Evolutionary conservation across 2,888 invertebrate species (phyloP), one percentile per base, ranked within the genome.

Genomic region (Endomychus coccineus): DNA sequence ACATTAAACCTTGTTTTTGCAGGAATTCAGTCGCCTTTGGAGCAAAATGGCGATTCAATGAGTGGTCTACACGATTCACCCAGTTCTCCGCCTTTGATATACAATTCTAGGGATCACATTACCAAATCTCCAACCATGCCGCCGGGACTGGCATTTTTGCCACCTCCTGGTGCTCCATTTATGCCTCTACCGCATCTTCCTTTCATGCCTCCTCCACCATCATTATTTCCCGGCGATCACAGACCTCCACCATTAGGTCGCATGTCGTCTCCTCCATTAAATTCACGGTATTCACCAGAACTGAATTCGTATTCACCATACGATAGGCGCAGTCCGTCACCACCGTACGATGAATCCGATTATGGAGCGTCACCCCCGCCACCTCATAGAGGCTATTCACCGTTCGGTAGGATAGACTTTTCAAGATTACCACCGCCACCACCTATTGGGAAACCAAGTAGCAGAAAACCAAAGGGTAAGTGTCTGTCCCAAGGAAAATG

Each of bases 151-250:
- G 73, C 70, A 33, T 69, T 77, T 49, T 75, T 78, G 35, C 77
- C 74, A 40, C 78, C 80, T 29, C 75, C 78, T 25, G 74, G 75
- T 38, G 75, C 77, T 40, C 77, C 77, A n/a, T 78, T 78, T 41
- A 74, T 77, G 54, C 77, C 74, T 35, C 74, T 72, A 32, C 71
- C 71, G 30, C 68, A 54, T 14, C 62, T 61, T 3, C 64, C 64
- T 4, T 69, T 71, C 46, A 64, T 72, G 55, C 66, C 73, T 14
- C 61, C 60, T 1, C 57, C 60, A 11, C 64, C 65, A 7, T 51
- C 57, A 5, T 58, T 66, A 54, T 66, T 55, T 45, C 70, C 61
- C 40, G 72, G 66, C 25, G 73, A 73, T 43, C 71, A 70, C 48
- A 64, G 73, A 13, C 71, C 73, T 9, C 72, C 74, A 12, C 73